These are phyloP conservation scores for Otocyon megalotis DNA, from an alignment of 2,113 vertebrate species.

Conservation along the genomic window DNA sequence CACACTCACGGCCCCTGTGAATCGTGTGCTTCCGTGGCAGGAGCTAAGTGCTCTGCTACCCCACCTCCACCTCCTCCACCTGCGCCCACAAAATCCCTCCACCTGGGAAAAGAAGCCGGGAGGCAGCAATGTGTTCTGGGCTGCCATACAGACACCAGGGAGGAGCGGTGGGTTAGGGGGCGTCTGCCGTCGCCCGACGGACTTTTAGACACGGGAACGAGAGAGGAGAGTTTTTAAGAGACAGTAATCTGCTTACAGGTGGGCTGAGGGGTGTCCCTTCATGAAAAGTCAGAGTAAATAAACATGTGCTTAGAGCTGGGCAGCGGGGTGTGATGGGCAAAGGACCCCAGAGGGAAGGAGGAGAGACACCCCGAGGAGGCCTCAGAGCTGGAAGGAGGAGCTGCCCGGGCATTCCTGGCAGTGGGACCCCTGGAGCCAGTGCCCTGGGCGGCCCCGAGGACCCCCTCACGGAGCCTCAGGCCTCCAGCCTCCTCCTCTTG, in stretches of 20 bases:
- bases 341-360: background rate
- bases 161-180: too few species aligned
- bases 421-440: too few species aligned
- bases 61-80: background rate
- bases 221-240: background rate
- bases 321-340: background rate
- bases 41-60: background rate
- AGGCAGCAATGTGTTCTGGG: background rate
- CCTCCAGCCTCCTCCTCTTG: background rate
- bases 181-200: fast-evolving
- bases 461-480: too few species aligned
- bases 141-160: background rate
- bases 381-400: background rate
- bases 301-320: background rate
- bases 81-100: background rate
- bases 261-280: constrained; percentile 58
- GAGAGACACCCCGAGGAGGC: background rate
- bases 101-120: background rate
- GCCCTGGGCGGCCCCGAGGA: background rate
- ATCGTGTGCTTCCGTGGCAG: background rate
- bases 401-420: fast-evolving
- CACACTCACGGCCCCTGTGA: constrained; percentile 38
- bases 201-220: background rate
- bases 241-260: background rate
- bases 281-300: background rate